A percentile compares a stretch with the other conserved stretches of the same genome.
Conservation (phyloP, 2,888 invertebrate species). For the Agrotis ipsilon region DNA sequence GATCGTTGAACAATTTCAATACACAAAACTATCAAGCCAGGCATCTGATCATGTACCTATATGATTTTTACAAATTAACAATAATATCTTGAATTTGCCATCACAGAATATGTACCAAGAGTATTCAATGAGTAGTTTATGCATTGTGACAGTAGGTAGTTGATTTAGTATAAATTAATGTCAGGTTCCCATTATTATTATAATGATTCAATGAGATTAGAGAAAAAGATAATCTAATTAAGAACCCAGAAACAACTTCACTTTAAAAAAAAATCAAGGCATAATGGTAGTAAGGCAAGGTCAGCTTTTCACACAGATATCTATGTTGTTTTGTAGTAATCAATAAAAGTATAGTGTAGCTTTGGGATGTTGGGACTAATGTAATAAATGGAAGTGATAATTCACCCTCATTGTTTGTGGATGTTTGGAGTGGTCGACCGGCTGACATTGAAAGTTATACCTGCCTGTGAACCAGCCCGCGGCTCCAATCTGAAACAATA, state of each 20-base stretch:
- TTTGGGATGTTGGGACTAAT: slow-evolving; percentile 62
- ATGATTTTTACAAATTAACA: background rate
- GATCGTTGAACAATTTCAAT: slow-evolving; percentile 1
- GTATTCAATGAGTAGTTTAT: slow-evolving; percentile 14
- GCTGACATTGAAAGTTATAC: slow-evolving; percentile 98
- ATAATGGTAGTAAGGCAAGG: slow-evolving; percentile 23
- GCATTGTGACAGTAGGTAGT: slow-evolving; percentile 15
- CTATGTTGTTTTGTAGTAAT: slow-evolving; percentile 35
- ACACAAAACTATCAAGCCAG: background rate
- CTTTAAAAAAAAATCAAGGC: slow-evolving; percentile 20
- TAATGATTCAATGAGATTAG: slow-evolving; percentile 31
- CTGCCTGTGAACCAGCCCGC: slow-evolving; percentile 98
- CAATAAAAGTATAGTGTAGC: slow-evolving; percentile 41
- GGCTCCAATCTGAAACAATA: slow-evolving; percentile 95
- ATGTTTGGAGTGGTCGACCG: slow-evolving; percentile 98
- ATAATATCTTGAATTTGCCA: background rate
- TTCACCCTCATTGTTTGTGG: slow-evolving; percentile 98
- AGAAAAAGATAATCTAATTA: slow-evolving; percentile 14
- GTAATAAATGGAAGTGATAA: slow-evolving; percentile 79
- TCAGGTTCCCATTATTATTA: slow-evolving; percentile 11
- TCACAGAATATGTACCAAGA: slow-evolving; percentile 6
- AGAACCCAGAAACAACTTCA: slow-evolving; percentile 28
- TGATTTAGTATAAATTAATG: slow-evolving; percentile 29
- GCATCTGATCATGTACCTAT: background rate
- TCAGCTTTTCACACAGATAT: slow-evolving; percentile 33